These are phyloP conservation scores for Phenganax marumi DNA, from an alignment of 92 coral and sea anemone species.

Conservation along the genomic window DNA sequence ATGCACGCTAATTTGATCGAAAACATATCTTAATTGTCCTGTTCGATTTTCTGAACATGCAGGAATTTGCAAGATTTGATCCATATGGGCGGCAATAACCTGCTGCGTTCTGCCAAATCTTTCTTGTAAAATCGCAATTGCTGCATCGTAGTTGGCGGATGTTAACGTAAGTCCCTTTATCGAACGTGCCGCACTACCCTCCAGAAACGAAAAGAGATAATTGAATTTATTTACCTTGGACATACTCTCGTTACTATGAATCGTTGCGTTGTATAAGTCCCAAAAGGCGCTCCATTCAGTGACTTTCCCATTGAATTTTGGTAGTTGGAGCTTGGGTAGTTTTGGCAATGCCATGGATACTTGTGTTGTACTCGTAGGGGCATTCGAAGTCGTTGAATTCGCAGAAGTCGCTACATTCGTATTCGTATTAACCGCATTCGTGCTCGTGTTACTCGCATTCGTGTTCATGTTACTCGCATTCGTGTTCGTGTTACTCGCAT, in stretches of 20 bases:
- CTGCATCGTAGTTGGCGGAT: conserved; percentile 27
- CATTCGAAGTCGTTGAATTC: neutral
- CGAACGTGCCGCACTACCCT: conserved; percentile 42
- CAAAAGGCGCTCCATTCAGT: conserved; percentile 15
- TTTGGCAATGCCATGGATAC: conserved; percentile 24
- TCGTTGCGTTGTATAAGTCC: conserved; percentile 3
- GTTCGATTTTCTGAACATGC: conserved; percentile 18
- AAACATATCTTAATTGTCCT: conserved; percentile 26
- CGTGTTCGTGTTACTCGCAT: neutral
- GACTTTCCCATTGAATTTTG: conserved; percentile 15
- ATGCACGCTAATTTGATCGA: conserved; percentile 25
- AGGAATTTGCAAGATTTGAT: conserved; percentile 33
- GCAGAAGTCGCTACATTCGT: neutral
- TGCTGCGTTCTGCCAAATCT: conserved; percentile 38
- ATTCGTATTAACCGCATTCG: neutral
- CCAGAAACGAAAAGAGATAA: conserved; percentile 35
- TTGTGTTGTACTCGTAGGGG: neutral
- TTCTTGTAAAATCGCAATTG: conserved; percentile 37
- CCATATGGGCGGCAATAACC: conserved; percentile 40
- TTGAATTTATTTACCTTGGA: conserved; percentile 41
- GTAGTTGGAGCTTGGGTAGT: conserved; percentile 25
- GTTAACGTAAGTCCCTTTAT: conserved; percentile 39
- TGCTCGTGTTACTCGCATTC: neutral
- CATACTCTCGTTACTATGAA: conserved; percentile 24
- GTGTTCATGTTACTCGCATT: neutral